Conservation (phyloP, 2,888 invertebrate genomes). For the Ischnura elegans region DNA sequence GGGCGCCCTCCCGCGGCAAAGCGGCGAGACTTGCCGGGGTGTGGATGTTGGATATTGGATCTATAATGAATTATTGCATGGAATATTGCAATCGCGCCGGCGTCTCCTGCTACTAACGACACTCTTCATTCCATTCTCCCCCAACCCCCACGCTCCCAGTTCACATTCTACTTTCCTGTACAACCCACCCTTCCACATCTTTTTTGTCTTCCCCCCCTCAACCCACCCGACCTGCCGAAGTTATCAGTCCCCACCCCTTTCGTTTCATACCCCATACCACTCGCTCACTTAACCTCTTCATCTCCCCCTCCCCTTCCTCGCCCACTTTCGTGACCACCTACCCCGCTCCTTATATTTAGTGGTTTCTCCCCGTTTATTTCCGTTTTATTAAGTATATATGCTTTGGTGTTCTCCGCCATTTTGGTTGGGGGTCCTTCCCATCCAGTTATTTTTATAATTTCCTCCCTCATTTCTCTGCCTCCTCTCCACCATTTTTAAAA, state of each 20-base stretch:
- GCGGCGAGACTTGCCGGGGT: not conserved
- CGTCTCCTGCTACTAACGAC: conserved; percentile 61
- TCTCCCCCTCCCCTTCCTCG: not conserved
- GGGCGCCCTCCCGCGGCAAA: conserved; percentile 27
- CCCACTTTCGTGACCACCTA: not conserved
- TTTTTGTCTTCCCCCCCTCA: not conserved
- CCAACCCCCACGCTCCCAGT: not conserved
- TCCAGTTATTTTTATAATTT: not conserved
- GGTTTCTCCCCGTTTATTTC: not conserved
- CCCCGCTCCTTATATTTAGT: not conserved
- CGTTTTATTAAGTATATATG: not conserved
- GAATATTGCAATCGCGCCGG: conserved; percentile 67
- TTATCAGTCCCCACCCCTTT: not conserved
- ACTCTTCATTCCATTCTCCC: conserved; percentile 18
- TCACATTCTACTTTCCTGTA: not conserved
- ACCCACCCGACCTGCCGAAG: not conserved
- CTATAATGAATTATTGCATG: conserved; percentile 67
- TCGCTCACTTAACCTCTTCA: not conserved
- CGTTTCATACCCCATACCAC: not conserved
- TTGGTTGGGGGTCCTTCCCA: not conserved
- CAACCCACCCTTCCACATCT: not conserved
- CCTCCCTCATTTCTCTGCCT: not conserved
- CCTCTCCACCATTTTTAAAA: not conserved
- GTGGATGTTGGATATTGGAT: conserved; percentile 67
- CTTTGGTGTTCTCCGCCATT: not conserved